Conservation (phyloP, 2,888 invertebrate genomes). For the Abrostola tripartita region DNA sequence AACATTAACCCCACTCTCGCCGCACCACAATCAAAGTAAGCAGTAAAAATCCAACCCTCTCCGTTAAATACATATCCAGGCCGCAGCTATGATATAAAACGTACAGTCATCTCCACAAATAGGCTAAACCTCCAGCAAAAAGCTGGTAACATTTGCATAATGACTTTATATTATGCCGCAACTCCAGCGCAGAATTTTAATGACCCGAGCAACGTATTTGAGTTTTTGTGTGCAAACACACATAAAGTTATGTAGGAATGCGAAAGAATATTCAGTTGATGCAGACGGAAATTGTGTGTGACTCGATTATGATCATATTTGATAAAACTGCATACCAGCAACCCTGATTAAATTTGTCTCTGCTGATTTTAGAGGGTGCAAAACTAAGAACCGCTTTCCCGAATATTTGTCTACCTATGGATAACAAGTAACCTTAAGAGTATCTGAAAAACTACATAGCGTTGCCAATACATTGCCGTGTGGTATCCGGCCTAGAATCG, state of each 20-base stretch:
- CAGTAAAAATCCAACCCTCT: constrained; percentile 37
- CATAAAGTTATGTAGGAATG: constrained; percentile 26
- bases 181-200: constrained; percentile 81
- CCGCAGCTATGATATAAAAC: constrained; percentile 51
- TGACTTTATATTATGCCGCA: constrained; percentile 85
- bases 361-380: too few species aligned
- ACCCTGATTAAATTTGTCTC: too few species aligned
- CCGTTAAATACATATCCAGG: constrained; percentile 23
- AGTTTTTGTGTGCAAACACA: constrained; percentile 58
- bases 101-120: constrained; percentile 69
- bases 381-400: too few species aligned
- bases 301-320: background rate
- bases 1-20: constrained; percentile 13
- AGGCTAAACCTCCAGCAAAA: constrained; percentile 82
- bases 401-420: too few species aligned
- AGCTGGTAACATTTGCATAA: constrained; percentile 82
- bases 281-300: background rate
- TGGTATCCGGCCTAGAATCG: too few species aligned
- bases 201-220: constrained; percentile 66
- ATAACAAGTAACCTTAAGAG: too few species aligned
- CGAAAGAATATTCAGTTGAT: background rate
- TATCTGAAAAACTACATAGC: too few species aligned
- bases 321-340: background rate
- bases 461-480: too few species aligned
- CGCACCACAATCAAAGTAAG: constrained; percentile 46